Percentiles rank a stretch among this genome's conserved stretches.
These are phyloP conservation scores for Heterotis niloticus DNA, from an alignment of 2,113 vertebrate species.

Conservation along the genomic window DNA sequence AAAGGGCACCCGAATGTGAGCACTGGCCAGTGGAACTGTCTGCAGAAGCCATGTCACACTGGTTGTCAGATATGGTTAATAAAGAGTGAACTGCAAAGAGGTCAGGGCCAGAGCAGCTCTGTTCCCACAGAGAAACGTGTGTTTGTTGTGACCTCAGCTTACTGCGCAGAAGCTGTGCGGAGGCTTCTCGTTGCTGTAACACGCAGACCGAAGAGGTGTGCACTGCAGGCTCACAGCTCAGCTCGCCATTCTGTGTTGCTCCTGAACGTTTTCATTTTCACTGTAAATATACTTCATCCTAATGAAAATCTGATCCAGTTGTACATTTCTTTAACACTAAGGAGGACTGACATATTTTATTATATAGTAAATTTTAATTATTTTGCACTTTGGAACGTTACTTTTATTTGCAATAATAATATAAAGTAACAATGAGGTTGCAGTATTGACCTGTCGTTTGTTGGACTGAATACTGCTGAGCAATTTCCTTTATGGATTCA, in stretches of 20 bases:
- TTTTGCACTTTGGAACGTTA: neutral
- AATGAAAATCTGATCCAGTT: neutral
- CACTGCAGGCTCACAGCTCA: neutral
- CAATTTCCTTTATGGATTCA: too few species aligned
- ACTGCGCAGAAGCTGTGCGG: neutral
- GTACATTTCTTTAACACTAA: neutral
- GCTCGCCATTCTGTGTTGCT: neutral
- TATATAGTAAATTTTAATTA: neutral
- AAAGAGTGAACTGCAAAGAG: neutral
- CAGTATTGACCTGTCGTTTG: neutral
- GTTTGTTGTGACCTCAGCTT: neutral
- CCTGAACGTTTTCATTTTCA: neutral
- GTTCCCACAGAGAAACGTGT: neutral
- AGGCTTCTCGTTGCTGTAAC: neutral
- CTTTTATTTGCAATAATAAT: neutral
- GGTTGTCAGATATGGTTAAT: neutral
- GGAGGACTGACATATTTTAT: too few species aligned
- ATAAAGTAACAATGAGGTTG: conserved; percentile 9
- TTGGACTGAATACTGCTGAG: neutral
- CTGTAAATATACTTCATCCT: neutral
- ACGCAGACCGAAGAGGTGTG: neutral
- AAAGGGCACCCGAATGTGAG: neutral
- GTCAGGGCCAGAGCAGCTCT: neutral
- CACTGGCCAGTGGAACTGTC: neutral
- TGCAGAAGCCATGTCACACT: neutral